These are phyloP conservation scores for Schizaphis graminum DNA, from an alignment of 2,888 invertebrate species.

Conservation along the genomic window DNA sequence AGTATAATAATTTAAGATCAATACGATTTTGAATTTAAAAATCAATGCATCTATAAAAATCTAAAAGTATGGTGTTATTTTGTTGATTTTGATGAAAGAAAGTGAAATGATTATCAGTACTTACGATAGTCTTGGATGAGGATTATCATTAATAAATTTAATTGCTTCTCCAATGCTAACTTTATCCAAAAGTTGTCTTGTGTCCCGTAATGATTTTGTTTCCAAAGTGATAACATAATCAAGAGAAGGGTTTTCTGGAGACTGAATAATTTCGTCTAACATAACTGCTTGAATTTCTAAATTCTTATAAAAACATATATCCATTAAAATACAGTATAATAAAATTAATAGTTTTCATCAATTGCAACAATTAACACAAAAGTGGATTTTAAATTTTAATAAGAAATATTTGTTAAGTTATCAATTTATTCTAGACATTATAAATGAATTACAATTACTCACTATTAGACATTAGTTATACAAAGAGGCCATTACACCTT, in stretches of 20 bases:
- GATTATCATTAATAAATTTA: slow-evolving; percentile 95
- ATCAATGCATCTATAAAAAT: not conserved
- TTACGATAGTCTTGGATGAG: slow-evolving; percentile 94
- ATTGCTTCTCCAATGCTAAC: slow-evolving; percentile 94
- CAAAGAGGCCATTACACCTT: not conserved
- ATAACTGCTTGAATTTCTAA: slow-evolving; percentile 93
- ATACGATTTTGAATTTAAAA: not conserved
- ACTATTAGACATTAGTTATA: not conserved
- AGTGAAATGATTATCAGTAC: slow-evolving; percentile 51
- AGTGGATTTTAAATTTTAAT: not conserved
- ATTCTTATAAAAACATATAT: slow-evolving; percentile 74
- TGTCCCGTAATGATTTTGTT: slow-evolving; percentile 94
- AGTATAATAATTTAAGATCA: not conserved
- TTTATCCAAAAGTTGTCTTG: slow-evolving; percentile 87
- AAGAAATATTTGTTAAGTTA: not conserved
- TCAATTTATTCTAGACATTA: not conserved
- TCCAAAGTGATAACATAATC: slow-evolving; percentile 88
- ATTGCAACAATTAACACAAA: not conserved
- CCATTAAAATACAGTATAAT: not conserved
- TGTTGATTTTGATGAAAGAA: not conserved
- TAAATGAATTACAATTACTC: not conserved
- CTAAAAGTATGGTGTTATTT: not conserved
- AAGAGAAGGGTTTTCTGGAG: slow-evolving; percentile 79
- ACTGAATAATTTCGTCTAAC: slow-evolving; percentile 89
- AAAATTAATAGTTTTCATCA: slow-evolving; percentile 18